Base-by-base conservation (phyloP, 2,113 vertebrate genomes). In the Phodopus roborovskii region DNA sequence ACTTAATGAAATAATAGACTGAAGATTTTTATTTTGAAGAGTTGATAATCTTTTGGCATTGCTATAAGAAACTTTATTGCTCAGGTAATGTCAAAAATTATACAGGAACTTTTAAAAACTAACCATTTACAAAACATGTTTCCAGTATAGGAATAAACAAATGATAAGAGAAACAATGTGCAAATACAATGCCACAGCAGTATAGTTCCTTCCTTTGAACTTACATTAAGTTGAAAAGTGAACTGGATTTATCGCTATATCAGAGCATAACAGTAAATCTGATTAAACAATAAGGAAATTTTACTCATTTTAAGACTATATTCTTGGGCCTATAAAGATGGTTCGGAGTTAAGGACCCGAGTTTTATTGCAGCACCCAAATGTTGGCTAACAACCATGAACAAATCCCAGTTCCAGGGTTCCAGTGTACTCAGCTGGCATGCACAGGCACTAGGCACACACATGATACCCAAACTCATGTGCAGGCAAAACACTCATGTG, bases 1-100 rank as follows among this genome's bases (percentile, higher is more conserved):
- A 94, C 79, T 96, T 88, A 97, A 97, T 85, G 11, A 94, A 97
- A 50, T 83, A 42, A 96, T 64, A 95, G 24, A 39, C 88, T 96
- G 97, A 82, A 94, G 78, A 56, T 77, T 94, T 94, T 88, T 36
- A 82, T 96, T 95, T 82, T 50, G 39, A 82, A 88, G 84, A 87
- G 30, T 68, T 87, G 33, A 17, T 70, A 84, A 70, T 64, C 66
- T 81, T 66, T 73, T 39, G 79, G 4, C 56, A 82, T 87, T 22
- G 77, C 19, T 53, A 7, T 91, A 82, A 48, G 50, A 36, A 48
- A 42, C 28, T 60, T 4, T 11, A 82, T 96, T 92, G 70, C 56
- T 94, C 88, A 96, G 79, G 7, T 92, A 33, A 45, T 33, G 2
- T 19, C 78, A 45, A 82, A 30, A 28, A 39, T 45, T 36, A 3